A percentile compares a stretch with the other conserved stretches of the same genome.
These are phyloP conservation scores for Tolmerus cingulatus DNA, from an alignment of 2,888 invertebrate genomes.

Conservation along the genomic window DNA sequence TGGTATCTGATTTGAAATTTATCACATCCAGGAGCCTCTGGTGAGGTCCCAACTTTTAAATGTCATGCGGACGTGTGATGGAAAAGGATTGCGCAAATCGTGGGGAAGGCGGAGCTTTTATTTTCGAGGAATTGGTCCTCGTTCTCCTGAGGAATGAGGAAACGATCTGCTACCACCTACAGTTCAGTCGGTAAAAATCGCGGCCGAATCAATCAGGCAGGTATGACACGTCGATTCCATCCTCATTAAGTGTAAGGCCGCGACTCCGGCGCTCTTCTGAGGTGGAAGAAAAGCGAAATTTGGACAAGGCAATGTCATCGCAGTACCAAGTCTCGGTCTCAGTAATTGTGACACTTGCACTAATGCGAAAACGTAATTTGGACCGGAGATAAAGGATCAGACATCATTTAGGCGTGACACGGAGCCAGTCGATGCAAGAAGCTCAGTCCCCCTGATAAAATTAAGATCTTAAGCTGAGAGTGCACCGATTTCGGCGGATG, in stretches of 20 bases:
- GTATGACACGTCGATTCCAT: background rate
- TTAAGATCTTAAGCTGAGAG: constrained; percentile 7
- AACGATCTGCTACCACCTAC: background rate
- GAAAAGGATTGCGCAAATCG: background rate
- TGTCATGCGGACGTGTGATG: background rate
- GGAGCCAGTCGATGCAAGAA: constrained; percentile 19
- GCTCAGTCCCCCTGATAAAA: background rate
- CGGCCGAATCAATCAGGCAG: background rate
- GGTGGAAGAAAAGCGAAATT: background rate
- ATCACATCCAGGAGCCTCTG: background rate
- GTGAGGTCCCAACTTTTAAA: background rate
- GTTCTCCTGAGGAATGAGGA: background rate
- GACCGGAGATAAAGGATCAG: constrained; percentile 25
- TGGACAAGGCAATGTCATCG: constrained; percentile 5
- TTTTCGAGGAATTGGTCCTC: background rate
- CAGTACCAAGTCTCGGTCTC: background rate
- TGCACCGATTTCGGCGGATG: background rate
- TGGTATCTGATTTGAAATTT: constrained; percentile 37
- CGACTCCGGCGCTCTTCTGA: background rate
- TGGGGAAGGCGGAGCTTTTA: background rate
- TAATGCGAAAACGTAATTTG: constrained; percentile 43
- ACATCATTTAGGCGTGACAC: constrained; percentile 24
- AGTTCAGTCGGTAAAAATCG: background rate
- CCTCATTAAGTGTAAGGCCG: background rate
- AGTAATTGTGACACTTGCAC: constrained; percentile 40